Base-by-base conservation (phyloP, 1,140 invertebrate genomes). In the Sminthurinus signatus region DNA sequence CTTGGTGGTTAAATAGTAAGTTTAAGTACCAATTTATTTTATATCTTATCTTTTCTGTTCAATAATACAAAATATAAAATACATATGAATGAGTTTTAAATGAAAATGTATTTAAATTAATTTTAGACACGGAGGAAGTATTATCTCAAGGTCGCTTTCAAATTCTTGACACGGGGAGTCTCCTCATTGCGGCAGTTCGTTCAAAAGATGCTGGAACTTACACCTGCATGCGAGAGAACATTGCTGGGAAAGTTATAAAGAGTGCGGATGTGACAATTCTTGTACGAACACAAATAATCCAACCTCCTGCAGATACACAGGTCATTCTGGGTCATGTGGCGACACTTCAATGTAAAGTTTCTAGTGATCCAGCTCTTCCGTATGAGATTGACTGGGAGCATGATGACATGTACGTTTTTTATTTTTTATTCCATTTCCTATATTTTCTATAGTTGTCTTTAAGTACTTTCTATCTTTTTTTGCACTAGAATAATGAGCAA, bases 331-430 rank as follows among this genome's bases (percentile, higher is more conserved):
- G 93, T 21, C 87, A 93, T 54, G 93, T 88, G 31, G 93, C 93
- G 1, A 87, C 88, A 21, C 78, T 98, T 55, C 89, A 93, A 72
- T 98, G 95, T 79, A 91, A 89, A 80, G 88, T 96, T 28, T 92
- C 87, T n/a, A 89, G 87, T 73, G 93, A 96, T 78, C 86, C 89
- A 23, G 85, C 85, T 65, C 88, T 96, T n/a, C 84, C 86, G n/a
- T 93, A 87, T 73, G 85, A 88, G 68, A 86, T 96, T 68, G 84
- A 88, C 68, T 98, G 94, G 95, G 92, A 86, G 76, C 89, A 92
- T 72, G 88, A 92, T 76, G 84, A 85, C 73, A 86, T 88, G 85
- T 88, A 78, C 80, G 84, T 80, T 0, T n/a, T n/a, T n/a, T n/a
- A n/a, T n/a, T n/a, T n/a, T n/a, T n/a, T n/a, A n/a, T n/a, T n/a